Evolutionary conservation across 1,140 invertebrate genomes (phyloP), one percentile per base, ranked within the genome.

Genomic region (Drosophila jambulina): DNA sequence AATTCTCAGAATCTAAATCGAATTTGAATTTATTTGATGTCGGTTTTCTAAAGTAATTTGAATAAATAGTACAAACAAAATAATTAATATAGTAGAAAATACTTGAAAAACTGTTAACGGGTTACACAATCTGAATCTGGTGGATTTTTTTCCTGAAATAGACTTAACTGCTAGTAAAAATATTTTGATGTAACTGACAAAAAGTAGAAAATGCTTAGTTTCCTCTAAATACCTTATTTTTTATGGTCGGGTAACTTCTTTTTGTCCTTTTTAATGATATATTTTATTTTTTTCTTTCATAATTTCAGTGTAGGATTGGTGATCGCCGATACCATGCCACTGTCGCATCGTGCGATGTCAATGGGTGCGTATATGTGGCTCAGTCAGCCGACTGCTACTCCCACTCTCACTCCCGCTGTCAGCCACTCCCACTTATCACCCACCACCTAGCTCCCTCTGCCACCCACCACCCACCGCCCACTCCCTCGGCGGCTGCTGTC

Each of bases 401-500:
- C 40, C 64, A 69, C 57, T 68, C 56, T 65, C 61, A 78, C 57
- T 63, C 38, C 45, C 15, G 49, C 65, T 62, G 42, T 70, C 67
- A 70, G 67, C 62, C 69, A 59, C 69, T 46, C 69, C 69, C 69
- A 71, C 58, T 32, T 32, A 64, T 27, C 61, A 21, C 21, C 17
- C 43, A 65, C 32, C 25, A 21, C 19, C 59, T 19, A 21, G 32
- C 43, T 19, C 56, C 64, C 32, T 23, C 45, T 34, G 48, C 25
- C 57, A 42, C 65, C 62, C 27, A 42, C 36, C 27, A 17, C 60
- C 34, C 29, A 54, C 63, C 32, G 3, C 25, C 42, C 42, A 72
- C 27, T 71, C 43, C 46, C 45, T 38, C 40, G 42, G 78, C 77
- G 64, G 74, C 69, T 78, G 77, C 67, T 81, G 75, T 85, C 75